Evolutionary conservation across 1,140 invertebrate species (phyloP), one percentile per base, ranked within the genome.

Genomic region (Tetramorium alpestre): DNA sequence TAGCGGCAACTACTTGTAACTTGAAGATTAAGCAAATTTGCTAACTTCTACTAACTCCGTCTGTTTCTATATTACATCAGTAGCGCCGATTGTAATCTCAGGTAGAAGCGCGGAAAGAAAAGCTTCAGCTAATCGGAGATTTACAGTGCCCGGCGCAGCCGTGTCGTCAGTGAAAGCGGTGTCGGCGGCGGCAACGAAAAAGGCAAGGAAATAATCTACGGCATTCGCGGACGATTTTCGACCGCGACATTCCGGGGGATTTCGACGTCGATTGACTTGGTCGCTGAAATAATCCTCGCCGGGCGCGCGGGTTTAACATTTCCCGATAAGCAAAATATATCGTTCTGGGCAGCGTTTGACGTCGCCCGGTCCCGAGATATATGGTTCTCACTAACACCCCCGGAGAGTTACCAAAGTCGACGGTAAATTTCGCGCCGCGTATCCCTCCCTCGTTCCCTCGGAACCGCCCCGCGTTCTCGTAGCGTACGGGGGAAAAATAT

Each of bases 301-400:
- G 22, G 51, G 54, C 25, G 51, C 8, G 25, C 67, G 51, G 41
- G n/a, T 60, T 84, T 84, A 84, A 75, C 80, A 60, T 75, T 73
- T 73, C 54, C 69, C 80, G 80, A 84, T 84, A 84, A 84, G 80
- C 80, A 84, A 84, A 84, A 84, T 84, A 84, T 84, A 84, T 84
- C 69, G 80, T 49, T 41, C 38, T 41, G 80, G 25, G 41, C 69
- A 84, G 69, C 67, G 67, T 82, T 82, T 82, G 80, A 84, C 80
- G 69, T 75, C 69, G 69, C 54, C 25, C 54, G 69, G 51, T 8
- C 16, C 41, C 18, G 80, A 84, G 69, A 84, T 84, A 75, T 84
- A 84, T 84, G 80, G 69, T 72, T 49, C 41, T 82, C 80, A 28
- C 80, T 60, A 82, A 73, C 80, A 58, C 67, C 54, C 77, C 25